phyloP scores from a whole-genome alignment of 1,140 invertebrate species.

The Maconellicoccus hirsutus region DNA sequence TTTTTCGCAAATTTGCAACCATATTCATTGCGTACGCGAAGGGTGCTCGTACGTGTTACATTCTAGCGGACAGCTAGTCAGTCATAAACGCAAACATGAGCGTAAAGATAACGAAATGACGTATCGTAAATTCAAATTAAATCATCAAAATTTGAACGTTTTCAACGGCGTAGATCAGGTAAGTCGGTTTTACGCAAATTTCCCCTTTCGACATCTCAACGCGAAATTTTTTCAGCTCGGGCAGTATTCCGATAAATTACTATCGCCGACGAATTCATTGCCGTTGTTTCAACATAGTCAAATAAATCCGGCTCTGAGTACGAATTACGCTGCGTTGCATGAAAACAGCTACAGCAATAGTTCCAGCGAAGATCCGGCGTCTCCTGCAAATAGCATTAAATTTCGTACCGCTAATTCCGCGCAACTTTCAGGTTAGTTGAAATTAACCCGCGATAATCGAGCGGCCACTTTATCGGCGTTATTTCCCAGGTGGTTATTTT shows the following conservation, averaged over 20 bases:
- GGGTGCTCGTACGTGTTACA: slow-evolving; percentile 93
- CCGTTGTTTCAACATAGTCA: slow-evolving; percentile 29
- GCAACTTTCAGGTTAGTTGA: not conserved
- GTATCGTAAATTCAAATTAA: slow-evolving; percentile 63
- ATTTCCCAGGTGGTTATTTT: slow-evolving; percentile 2
- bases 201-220: too few species aligned
- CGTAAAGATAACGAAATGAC: slow-evolving; percentile 75
- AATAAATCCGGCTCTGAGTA: not conserved
- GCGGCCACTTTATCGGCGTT: not conserved
- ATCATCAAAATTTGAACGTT: slow-evolving; percentile 35
- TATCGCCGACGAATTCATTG: slow-evolving; percentile 27
- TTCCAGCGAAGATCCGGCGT: slow-evolving; percentile 36
- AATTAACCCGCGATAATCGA: too few species aligned
- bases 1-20: slow-evolving; percentile 90
- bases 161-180: slow-evolving; percentile 9
- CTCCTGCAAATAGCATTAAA: slow-evolving; percentile 11
- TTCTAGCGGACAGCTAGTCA: slow-evolving; percentile 91
- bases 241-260: slow-evolving; percentile 27
- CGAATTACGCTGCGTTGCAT: not conserved
- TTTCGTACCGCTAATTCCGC: not conserved
- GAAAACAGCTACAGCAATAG: slow-evolving; percentile 35
- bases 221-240: slow-evolving; percentile 24
- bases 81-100: slow-evolving; percentile 95
- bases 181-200: not conserved
- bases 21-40: slow-evolving; percentile 93